Conservation (phyloP, 2,888 invertebrate genomes). For the Ernsta delagoae region DNA sequence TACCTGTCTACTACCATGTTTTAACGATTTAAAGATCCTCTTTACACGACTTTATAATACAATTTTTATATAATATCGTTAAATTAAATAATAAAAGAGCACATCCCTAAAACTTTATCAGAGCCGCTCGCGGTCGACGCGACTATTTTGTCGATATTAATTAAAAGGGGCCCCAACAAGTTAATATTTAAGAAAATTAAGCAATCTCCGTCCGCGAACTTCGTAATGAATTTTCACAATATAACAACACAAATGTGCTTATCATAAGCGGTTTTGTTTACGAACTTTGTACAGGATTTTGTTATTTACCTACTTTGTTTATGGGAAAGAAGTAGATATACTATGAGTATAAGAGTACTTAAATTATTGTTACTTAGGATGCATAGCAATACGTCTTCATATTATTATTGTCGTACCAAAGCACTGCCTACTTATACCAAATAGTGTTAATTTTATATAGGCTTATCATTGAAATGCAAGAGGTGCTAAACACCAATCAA, state of each 20-base stretch:
- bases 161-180: constrained; percentile 83
- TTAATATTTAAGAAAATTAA: constrained; percentile 85
- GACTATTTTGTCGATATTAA: constrained; percentile 85
- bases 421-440: too few relatives aligned
- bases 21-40: too few relatives aligned
- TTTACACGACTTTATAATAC: too few relatives aligned
- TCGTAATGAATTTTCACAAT: constrained; percentile 78
- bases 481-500: too few relatives aligned
- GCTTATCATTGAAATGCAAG: too few relatives aligned
- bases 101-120: constrained; percentile 71
- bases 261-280: constrained; percentile 48
- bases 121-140: constrained; percentile 65
- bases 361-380: too few relatives aligned
- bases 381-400: too few relatives aligned
- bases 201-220: constrained; percentile 74
- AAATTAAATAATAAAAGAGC: too few relatives aligned
- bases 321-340: background rate
- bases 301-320: background rate
- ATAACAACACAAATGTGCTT: constrained; percentile 49
- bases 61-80: background rate
- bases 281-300: constrained; percentile 1
- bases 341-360: too few relatives aligned
- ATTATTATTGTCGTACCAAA: too few relatives aligned
- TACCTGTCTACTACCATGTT: too few relatives aligned
- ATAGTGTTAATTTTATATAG: too few relatives aligned